phyloP scores from a whole-genome alignment of 2,797 vertebrate genomes.

The Smutsia gigantea region DNA sequence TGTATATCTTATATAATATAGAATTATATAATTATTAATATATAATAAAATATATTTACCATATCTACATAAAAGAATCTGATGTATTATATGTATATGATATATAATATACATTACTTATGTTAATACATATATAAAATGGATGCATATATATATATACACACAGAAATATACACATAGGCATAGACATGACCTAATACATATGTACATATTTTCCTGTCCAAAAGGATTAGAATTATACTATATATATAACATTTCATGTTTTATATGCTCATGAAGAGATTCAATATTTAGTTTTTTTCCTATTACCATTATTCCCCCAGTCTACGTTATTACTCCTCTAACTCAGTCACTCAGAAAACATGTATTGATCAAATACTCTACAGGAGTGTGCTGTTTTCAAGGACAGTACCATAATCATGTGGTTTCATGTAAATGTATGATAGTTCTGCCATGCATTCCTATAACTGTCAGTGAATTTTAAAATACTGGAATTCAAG shows the following conservation, averaged over 20 bases:
- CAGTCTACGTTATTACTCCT: neutral
- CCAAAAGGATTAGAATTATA: neutral
- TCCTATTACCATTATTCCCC: neutral
- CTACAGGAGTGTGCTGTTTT: too few species aligned
- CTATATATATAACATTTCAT: neutral
- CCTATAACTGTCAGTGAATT: neutral
- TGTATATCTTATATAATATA: neutral
- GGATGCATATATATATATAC: accelerated
- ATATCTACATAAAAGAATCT: neutral
- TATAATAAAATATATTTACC: too few species aligned
- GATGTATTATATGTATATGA: neutral
- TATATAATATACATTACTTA: neutral
- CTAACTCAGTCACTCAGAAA: neutral
- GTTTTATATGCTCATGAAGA: neutral
- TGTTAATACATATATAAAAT: neutral
- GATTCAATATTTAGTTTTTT: neutral
- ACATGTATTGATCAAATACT: too few species aligned
- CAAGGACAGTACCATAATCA: neutral
- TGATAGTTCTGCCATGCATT: neutral
- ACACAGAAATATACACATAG: neutral
- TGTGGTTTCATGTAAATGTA: neutral
- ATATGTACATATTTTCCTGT: neutral
- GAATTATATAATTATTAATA: too few species aligned
- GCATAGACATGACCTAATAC: neutral
- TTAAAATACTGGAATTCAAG: neutral